Evolutionary conservation across 2,888 invertebrate species (phyloP).

Genomic region (Tetanocera ferruginea): DNA sequence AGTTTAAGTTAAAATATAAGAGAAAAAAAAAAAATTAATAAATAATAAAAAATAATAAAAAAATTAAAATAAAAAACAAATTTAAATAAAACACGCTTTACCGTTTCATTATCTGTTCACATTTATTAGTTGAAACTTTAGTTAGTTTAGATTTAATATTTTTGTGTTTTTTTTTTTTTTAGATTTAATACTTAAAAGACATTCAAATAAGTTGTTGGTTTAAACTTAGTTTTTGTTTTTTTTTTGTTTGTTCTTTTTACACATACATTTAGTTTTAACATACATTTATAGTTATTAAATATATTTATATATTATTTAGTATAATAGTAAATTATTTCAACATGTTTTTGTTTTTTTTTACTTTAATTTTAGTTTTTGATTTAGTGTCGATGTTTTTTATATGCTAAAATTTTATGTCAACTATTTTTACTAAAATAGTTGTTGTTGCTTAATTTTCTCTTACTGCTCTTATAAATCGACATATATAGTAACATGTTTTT

Average conservation of each 20-base stretch:
- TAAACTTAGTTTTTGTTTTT: slow-evolving; percentile 35
- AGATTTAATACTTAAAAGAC: slow-evolving; percentile 28
- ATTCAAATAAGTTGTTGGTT: slow-evolving; percentile 26
- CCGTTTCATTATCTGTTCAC: slow-evolving; percentile 8
- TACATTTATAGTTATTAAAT: slow-evolving; percentile 25
- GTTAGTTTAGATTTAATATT: slow-evolving; percentile 18
- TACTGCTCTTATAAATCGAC: background rate
- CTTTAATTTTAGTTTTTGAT: slow-evolving; percentile 39
- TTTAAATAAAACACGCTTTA: background rate
- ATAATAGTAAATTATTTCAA: slow-evolving; percentile 48
- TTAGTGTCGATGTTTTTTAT: slow-evolving; percentile 8
- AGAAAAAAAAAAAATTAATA: too few species aligned
- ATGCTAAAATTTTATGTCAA: background rate
- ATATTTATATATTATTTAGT: slow-evolving; percentile 44
- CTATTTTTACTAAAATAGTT: background rate
- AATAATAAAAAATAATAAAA: too few species aligned
- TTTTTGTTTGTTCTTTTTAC: slow-evolving; percentile 32
- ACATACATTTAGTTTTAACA: slow-evolving; percentile 32
- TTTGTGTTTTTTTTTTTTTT: background rate
- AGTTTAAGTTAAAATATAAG: background rate
- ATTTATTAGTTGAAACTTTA: slow-evolving; percentile 31
- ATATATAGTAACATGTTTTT: background rate
- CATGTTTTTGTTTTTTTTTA: slow-evolving; percentile 48
- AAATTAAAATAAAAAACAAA: too few species aligned
- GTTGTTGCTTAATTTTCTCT: background rate